Evolutionary conservation across 2,888 invertebrate species (phyloP), one percentile per base, ranked within the genome.

Genomic region (Anthophora plumipes): DNA sequence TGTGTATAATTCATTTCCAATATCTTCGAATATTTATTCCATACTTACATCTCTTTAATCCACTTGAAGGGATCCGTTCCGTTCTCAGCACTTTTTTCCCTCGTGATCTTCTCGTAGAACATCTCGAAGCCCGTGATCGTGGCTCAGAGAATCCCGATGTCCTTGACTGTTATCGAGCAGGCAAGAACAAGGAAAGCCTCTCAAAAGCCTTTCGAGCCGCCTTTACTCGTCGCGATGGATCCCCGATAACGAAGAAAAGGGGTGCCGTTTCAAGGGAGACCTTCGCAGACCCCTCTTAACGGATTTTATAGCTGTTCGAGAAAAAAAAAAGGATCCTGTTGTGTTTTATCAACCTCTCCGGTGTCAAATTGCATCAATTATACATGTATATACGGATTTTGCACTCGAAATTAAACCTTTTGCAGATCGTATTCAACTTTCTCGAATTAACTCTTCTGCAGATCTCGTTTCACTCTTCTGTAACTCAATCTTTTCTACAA

Each of bases 161-260:
- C 39, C 55, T 55, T 63, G 64, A 63, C 41, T 41, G 43, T 50
- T 72, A 48, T 68, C 83, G 39, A 39, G 50, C 11, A 63, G 39
- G n/a, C 39, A 48, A 25, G 69, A 60, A 78, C 63, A 76, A 52
- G 77, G 11, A 63, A 81, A 85, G 67, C 20, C 37, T 73, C 54
- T 77, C 39, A 37, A 37, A 31, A 66, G 54, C 52, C 63, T 79
- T 57, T 8, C n/a, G 52, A 31, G 46, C 59, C 52, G 50, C 41
- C 69, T 79, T 72, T n/a, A 50, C 17, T 63, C 37, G 25, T 9
- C 5, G 20, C 72, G 50, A 70, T 71, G 60, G 46, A 46, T 69
- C n/a, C n/a, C 7, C 25, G 57, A 70, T 70, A 83, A 83, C 48
- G 61, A 55, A 54, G 57, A 67, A 76, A 50, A 43, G 22, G 39